Evolutionary conservation across 1,140 invertebrate genomes (phyloP), one percentile per base, ranked within the genome.

Genomic region (Lasioglossum baleicum): DNA sequence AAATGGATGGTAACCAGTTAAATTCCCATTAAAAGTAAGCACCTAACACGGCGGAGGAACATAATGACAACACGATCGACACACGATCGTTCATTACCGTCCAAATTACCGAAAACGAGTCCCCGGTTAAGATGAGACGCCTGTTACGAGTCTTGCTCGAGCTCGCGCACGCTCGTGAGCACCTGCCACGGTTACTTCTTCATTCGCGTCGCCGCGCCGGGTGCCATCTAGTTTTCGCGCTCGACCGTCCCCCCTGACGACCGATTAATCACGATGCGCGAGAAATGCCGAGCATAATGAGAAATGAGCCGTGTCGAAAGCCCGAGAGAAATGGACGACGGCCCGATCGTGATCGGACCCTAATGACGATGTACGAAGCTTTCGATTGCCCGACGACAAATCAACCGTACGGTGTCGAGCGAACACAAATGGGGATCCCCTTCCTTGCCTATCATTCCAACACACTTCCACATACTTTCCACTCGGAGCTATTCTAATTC

Each of bases 181-280:
- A 80, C 78, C 78, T 80, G 78, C 64, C 78, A 61, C 40, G 71
- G 26, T 66, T 80, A 61, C 53, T 80, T 80, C 78, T 80, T 80
- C 78, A 74, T 80, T 74, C 78, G 71, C 72, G 51, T 73, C 69
- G 76, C 35, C 64, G 71, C 69, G 76, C 35, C 64, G 71, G 65
- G 26, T 75, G 53, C 71, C 71, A 44, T 53, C 77, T 51, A 68
- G 63, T 68, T 80, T 68, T 64, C 26, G 40, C 51, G n/a, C 68
- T 63, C 63, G 61, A 65, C 51, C 22, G 17, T 35, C 53, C 56
- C 56, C 56, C 56, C 53, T 74, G 78, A 67, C 78, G 64, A 80
- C 56, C 63, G 53, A 80, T 80, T 80, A 80, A 80, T 80, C 78
- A 75, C 78, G 63, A 69, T 7, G 69, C 42, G 53, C 42, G 72